Percentiles rank a stretch among this genome's conserved stretches.
Evolutionary conservation across 1,140 invertebrate genomes (phyloP).

Genomic region (Lysiphlebus fabarum): DNA sequence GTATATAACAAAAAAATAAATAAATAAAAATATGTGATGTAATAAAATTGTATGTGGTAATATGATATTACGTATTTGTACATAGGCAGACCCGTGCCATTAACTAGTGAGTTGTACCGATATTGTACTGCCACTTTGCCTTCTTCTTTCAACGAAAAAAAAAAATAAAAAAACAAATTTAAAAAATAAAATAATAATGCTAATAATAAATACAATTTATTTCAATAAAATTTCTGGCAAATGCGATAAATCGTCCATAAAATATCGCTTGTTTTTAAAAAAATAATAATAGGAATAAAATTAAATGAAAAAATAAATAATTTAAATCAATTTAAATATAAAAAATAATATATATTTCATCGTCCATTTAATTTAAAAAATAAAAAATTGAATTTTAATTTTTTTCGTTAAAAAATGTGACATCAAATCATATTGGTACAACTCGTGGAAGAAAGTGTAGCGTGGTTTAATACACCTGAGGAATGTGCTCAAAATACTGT

Average conservation of each 20-base stretch:
- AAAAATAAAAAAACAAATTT: conserved; percentile 8
- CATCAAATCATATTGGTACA: conserved; percentile 47
- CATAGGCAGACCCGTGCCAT: conserved; percentile 55
- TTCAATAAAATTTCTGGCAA: no score
- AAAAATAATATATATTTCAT: no score
- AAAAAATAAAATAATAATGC: conserved; percentile 14
- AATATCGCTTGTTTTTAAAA: no score
- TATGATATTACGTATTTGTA: conserved; percentile 56
- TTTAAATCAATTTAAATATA: no score
- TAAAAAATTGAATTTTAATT: no score
- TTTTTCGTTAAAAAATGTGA: background rate
- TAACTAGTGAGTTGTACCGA: conserved; percentile 54
- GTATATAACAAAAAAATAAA: conserved; percentile 38
- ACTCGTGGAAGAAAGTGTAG: conserved; percentile 53
- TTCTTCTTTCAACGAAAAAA: conserved; percentile 15
- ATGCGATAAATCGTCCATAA: no score
- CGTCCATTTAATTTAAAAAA: no score
- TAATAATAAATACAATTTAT: no score
- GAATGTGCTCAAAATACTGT: conserved; percentile 55
- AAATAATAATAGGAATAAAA: no score
- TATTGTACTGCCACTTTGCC: conserved; percentile 39
- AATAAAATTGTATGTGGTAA: conserved; percentile 55
- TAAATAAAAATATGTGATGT: conserved; percentile 52
- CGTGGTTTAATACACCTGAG: conserved; percentile 53
- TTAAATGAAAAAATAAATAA: no score